Evolutionary conservation across 1,140 invertebrate genomes (phyloP), one percentile per base, ranked within the genome.

Genomic region (Dicyema japonicum): DNA sequence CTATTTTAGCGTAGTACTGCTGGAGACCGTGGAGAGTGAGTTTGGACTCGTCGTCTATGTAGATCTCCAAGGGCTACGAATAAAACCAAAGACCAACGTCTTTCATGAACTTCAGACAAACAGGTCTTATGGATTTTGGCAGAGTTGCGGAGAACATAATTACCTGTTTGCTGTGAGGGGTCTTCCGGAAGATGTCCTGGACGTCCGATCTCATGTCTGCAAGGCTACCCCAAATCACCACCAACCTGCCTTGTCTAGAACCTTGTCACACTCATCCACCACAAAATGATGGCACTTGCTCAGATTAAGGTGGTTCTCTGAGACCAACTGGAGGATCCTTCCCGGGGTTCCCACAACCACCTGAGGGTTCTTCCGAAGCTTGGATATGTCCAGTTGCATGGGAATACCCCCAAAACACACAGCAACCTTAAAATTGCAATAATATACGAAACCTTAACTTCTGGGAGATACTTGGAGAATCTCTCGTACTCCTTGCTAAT

Each of bases 121-220:
- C 75, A 33, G 82, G 80, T 36, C 88, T 66, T 47, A 97, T 82
- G 38, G 94, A 88, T 63, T 94, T 94, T 57, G 75, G 78, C 37
- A 99, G 58, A 18, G 88, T 97, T 33, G 88, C 88, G 46, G 75
- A 88, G 60, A 97, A 99, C 85, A 97, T 97, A 82, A 97, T 94
- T 12, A 97, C 88, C 70, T 97, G 88, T 53, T 99, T 99, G 44
- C 80, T 72, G 43, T 92, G 49, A 23, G 85, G 85, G 15, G 85
- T 94, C 52, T 69, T 75, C 39, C 80, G 64, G 59, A 94, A 94
- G 44, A 97, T 97, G 60, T 94, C 82, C 62, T 97, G 88, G 15
- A 97, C 82, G 55, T 97, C 88, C 38, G 72, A 60, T 44, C 88
- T 63, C 85, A 94, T 94, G 50, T 94, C 85, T 80, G 45, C 8